Evolutionary conservation across 1,140 invertebrate genomes (phyloP), one percentile per base, ranked within the genome.

Genomic region (Holcopasites calliopsidis): DNA sequence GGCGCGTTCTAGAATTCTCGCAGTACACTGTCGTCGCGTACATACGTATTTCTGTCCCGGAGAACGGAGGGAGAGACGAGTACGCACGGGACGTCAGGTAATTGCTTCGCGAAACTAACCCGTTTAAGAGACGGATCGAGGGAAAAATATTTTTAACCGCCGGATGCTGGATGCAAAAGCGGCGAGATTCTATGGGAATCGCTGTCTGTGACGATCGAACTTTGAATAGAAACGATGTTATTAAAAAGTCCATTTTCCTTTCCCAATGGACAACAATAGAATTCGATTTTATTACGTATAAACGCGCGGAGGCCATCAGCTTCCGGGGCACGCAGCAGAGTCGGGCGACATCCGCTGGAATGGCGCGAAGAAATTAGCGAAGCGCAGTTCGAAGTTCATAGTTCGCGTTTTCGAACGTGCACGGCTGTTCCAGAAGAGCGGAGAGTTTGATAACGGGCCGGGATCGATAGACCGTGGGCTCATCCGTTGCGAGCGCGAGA

Each of bases 91-190:
- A 42, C 81, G 78, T 35, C 75, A 69, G 80, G 73, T 82, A 83
- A 83, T 83, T 83, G 75, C 71, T 83, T 78, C 65, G 70, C 81
- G 81, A 83, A 83, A 70, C 68, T 75, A 79, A 64, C 33, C 50
- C 28, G 52, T 65, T 65, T 65, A 66, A 65, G 26, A 66, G 65
- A 50, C 65, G 58, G 70, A 78, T 70, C 68, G 61, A 58, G 60
- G 50, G 79, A 83, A 74, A 79, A 79, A 83, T 83, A 83, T 83
- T 83, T 83, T 83, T 82, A 83, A 83, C 76, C 80, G 65, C 71
- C 76, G 78, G 80, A 82, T 76, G 80, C 80, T 62, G 77, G n/a
- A n/a, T n/a, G 47, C 70, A 70, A 79, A 69, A 72, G 58, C 64
- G 76, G 57, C 74, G 76, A 78, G 66, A 79, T 47, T 60, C 62